phyloP scores from a whole-genome alignment of 2,113 vertebrate species.

The Rhizomys pruinosus region DNA sequence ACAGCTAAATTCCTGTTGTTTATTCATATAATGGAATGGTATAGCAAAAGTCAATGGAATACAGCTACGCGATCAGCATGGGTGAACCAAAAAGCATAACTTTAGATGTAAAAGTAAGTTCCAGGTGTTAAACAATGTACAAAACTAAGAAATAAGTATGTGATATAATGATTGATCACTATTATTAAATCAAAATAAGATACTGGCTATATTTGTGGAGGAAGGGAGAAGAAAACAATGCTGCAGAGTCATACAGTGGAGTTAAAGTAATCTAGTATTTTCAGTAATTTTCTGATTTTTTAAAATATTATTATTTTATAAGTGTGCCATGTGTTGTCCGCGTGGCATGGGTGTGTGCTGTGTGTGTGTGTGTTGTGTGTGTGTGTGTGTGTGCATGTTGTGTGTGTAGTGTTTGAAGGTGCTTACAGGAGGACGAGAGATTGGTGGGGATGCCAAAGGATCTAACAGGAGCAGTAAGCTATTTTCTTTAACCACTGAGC shows the following conservation, averaged over 20 bases:
- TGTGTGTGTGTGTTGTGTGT: too few relatives aligned
- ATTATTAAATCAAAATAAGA: constrained; percentile 7
- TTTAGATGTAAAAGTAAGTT: neutral
- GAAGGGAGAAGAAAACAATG: neutral
- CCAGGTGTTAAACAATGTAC: neutral
- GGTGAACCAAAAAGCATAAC: neutral
- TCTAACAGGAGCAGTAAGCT: too few relatives aligned
- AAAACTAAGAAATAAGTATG: neutral
- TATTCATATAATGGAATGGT: neutral
- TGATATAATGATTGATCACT: neutral
- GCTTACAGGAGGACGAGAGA: too few relatives aligned
- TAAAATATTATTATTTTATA: too few relatives aligned
- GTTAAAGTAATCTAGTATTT: neutral
- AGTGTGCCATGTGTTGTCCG: too few relatives aligned
- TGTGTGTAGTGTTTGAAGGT: too few relatives aligned
- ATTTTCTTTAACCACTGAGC: neutral
- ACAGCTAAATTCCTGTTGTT: neutral
- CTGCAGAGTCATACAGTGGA: neutral
- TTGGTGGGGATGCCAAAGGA: too few relatives aligned
- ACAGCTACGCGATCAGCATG: neutral
- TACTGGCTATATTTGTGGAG: neutral
- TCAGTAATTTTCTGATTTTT: too few relatives aligned
- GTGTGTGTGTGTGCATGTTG: too few relatives aligned
- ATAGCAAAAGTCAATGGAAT: neutral
- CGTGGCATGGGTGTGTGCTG: too few relatives aligned